phyloP scores from a whole-genome alignment of 2,797 vertebrate genomes.

The Emydoidea blandingii region DNA sequence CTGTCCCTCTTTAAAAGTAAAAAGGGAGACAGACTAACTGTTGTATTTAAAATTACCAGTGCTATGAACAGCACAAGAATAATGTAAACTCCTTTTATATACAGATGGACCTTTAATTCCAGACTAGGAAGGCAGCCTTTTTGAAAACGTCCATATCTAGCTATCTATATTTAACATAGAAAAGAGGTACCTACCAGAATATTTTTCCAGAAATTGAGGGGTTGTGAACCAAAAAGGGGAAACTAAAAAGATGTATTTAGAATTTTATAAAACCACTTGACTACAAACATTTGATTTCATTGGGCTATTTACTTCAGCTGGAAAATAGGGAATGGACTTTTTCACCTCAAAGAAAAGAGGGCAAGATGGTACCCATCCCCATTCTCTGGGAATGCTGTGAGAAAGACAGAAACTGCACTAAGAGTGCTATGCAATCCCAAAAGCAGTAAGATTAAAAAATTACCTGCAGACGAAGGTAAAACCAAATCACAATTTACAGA shows the following conservation, averaged over 20 bases:
- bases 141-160: neutral
- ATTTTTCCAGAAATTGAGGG: neutral
- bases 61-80: neutral
- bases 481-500: neutral
- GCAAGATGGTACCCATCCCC: neutral
- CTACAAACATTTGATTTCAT: neutral
- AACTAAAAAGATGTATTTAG: neutral
- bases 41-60: neutral
- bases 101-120: neutral
- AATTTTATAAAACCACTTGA: neutral
- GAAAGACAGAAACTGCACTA: neutral
- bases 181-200: neutral
- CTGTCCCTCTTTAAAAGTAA: neutral
- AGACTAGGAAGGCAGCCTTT: neutral
- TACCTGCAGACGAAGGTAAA: neutral
- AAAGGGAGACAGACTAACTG: neutral
- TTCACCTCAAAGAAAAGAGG: neutral
- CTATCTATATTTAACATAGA: neutral
- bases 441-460: neutral
- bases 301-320: neutral
- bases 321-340: neutral
- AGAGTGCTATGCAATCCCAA: neutral
- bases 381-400: neutral
- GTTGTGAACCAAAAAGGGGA: neutral
- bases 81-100: neutral